These are phyloP conservation scores for Orientallactaga sibirica DNA, from an alignment of 2,797 vertebrate genomes.

Conservation along the genomic window DNA sequence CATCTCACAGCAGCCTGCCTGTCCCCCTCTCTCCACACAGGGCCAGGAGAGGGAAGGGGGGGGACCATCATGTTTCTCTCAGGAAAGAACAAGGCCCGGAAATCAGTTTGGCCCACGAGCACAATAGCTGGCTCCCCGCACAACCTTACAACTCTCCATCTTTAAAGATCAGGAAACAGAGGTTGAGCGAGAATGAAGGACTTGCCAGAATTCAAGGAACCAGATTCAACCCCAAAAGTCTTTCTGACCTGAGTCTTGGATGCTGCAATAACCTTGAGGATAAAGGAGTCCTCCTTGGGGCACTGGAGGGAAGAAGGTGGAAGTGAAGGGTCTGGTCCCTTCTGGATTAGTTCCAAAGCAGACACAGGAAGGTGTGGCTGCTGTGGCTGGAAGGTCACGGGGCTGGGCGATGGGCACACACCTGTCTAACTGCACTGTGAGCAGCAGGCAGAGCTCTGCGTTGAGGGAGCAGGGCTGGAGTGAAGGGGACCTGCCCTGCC, in stretches of 20 bases:
- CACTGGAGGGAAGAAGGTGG: no score
- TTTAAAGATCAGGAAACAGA: neutral
- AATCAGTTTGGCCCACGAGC: neutral
- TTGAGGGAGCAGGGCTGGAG: neutral
- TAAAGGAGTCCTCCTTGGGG: fast-evolving
- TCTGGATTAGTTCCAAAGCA: neutral
- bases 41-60: neutral
- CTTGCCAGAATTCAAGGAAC: neutral
- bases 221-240: neutral
- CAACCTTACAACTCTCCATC: neutral
- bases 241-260: neutral
- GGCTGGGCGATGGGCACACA: neutral
- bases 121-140: neutral
- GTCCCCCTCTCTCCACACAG: neutral
- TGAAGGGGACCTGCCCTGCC: neutral
- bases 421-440: neutral
- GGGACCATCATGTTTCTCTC: neutral
- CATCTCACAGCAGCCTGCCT: no score
- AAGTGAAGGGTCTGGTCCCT: neutral
- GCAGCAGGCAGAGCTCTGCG: neutral
- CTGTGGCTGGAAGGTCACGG: neutral
- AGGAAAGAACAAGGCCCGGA: neutral
- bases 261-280: neutral
- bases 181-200: constrained; percentile 7
- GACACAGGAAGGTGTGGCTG: fast-evolving